phyloP scores from a whole-genome alignment of 2,797 vertebrate genomes.

The Falco columbarius region DNA sequence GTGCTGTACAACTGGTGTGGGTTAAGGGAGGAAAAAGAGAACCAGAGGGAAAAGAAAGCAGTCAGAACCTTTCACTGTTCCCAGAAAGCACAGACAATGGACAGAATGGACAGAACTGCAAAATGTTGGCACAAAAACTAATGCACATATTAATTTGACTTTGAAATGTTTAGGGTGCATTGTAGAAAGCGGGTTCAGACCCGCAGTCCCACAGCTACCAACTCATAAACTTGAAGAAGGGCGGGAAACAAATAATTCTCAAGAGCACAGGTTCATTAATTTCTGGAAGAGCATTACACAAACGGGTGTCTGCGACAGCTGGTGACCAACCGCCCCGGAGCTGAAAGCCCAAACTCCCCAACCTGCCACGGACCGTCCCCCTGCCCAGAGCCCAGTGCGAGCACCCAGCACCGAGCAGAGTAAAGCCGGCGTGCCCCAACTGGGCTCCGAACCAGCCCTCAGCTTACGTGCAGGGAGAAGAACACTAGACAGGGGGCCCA shows the following conservation, averaged over 20 bases:
- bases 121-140: neutral
- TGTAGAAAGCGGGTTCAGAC: neutral
- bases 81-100: neutral
- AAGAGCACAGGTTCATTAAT: neutral
- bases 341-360: neutral
- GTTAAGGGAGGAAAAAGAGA: neutral
- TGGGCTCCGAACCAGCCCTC: neutral
- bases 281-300: rapidly evolving
- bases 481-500: neutral
- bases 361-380: rapidly evolving
- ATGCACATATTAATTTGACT: rapidly evolving
- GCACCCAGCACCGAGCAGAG: neutral
- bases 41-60: neutral
- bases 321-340: too few relatives aligned
- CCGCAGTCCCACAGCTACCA: neutral
- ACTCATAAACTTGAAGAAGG: rapidly evolving
- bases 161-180: rapidly evolving
- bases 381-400: rapidly evolving
- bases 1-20: neutral
- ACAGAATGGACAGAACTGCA: neutral
- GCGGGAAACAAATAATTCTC: rapidly evolving
- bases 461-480: neutral
- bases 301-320: too few relatives aligned
- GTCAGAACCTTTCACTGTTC: rapidly evolving
- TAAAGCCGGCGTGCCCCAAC: neutral